Evolutionary conservation across 2,113 vertebrate genomes (phyloP), one percentile per base, ranked within the genome.

Genomic region (Orycteropus afer): DNA sequence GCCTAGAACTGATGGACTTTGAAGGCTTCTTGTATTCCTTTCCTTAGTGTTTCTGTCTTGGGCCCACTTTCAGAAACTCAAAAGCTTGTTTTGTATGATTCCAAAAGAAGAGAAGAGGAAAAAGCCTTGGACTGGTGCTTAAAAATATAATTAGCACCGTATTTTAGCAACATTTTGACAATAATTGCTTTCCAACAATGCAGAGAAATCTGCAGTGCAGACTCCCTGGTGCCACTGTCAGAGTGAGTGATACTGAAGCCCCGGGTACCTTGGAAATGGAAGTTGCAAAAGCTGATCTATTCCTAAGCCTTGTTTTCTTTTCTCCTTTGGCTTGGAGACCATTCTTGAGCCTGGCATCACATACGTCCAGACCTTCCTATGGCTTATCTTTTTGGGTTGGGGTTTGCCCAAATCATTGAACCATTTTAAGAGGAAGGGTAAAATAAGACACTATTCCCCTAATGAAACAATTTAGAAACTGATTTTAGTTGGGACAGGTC

Each of bases 101-200:
- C 92, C 88, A 83, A 87, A 86, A 93, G 87, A n/a, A 93, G 84
- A 90, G 45, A 84, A 53, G 57, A 53, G 27, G 79, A 69, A 49
- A 88, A 49, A 65, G 53, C 3, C 25, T 84, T 55, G 80, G 61
- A 63, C 77, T 49, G 32, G 25, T 76, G 74, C 86, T 96, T 82
- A 49, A 82, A 90, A 71, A 95, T 7, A 78, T 97, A 98, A 97
- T 97, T 97, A 95, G 87, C 73, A 53, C 45, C 53, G 0, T 89
- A 96, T 95, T 95, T 96, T 88, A 98, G 76, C 67, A 93, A 73
- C 77, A 79, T 22, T 76, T 80, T 77, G 95, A 96, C 94, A 94
- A 92, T 93, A 95, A 95, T 32, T 84, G 93, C 95, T 94, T 96
- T 69, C 86, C 49, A 27, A 86, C 76, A 73, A 94, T 12, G 45